Percentiles rank a stretch among this genome's conserved stretches.
phyloP scores from a whole-genome alignment of 1,140 invertebrate species.

The Diabrotica undecimpunctata region DNA sequence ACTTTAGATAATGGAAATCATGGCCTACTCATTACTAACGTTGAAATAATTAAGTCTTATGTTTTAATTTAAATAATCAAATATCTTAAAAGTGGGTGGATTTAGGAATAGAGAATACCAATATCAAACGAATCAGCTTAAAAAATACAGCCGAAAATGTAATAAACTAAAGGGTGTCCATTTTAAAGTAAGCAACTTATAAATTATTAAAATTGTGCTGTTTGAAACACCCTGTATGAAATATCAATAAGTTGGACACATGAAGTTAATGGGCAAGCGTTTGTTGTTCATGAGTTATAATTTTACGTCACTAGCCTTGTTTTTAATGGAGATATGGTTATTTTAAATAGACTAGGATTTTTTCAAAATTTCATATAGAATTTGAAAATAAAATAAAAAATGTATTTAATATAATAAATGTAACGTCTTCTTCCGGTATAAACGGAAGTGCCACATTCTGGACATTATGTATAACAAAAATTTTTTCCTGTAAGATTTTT shows the following conservation, averaged over 20 bases:
- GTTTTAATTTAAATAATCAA: background rate
- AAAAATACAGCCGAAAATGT: background rate
- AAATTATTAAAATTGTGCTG: too few relatives aligned
- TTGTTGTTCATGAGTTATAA: background rate
- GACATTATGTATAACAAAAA: too few relatives aligned
- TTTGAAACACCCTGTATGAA: background rate
- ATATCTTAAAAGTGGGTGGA: background rate
- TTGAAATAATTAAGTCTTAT: slow-evolving; percentile 1
- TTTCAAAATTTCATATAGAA: too few relatives aligned
- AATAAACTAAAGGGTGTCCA: background rate
- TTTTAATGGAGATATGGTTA: too few relatives aligned
- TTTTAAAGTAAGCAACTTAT: background rate
- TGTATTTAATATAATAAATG: too few relatives aligned
- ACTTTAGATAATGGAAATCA: background rate
- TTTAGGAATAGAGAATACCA: background rate
- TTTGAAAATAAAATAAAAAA: too few relatives aligned
- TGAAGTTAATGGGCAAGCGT: background rate
- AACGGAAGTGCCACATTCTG: too few relatives aligned
- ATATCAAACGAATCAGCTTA: background rate
- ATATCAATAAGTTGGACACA: background rate
- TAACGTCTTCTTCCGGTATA: too few relatives aligned
- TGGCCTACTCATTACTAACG: background rate
- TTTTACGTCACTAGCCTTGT: background rate
- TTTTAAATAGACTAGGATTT: too few relatives aligned
- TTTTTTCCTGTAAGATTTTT: too few relatives aligned